These are phyloP conservation scores for Halcyon chelicuti DNA, from an alignment of 2,797 vertebrate species.

Conservation along the genomic window DNA sequence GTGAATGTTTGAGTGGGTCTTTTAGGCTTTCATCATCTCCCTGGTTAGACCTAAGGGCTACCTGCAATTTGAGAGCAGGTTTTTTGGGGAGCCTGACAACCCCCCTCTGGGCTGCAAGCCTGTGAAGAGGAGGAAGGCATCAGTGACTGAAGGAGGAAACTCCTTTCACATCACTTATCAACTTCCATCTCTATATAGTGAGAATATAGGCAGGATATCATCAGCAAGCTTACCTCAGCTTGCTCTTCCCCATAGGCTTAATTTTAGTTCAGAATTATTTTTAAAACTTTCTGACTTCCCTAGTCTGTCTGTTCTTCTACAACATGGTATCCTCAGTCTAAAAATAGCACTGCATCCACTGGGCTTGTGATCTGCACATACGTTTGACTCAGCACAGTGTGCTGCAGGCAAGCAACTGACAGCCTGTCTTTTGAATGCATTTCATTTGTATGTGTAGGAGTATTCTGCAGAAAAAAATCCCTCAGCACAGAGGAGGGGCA, in stretches of 20 bases:
- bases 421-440: neutral
- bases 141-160: neutral
- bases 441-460: slow-evolving; percentile 21
- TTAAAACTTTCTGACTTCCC: slow-evolving; percentile 30
- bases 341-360: slow-evolving; percentile 53
- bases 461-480: neutral
- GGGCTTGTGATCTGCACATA: slow-evolving; percentile 65
- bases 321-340: slow-evolving; percentile 41
- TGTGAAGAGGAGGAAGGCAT: neutral
- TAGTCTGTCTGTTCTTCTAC: slow-evolving; percentile 1
- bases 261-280: slow-evolving; percentile 57
- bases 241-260: neutral
- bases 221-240: neutral
- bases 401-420: slow-evolving; percentile 55
- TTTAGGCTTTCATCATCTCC: neutral
- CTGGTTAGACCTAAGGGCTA: neutral
- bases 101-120: neutral
- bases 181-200: neutral
- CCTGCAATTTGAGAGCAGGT: neutral
- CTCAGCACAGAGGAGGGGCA: neutral
- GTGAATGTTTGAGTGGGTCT: neutral
- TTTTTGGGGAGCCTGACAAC: neutral
- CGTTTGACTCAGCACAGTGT: slow-evolving; percentile 66
- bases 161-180: neutral
- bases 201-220: neutral